Conservation (phyloP, 2,113 vertebrate genomes). For the Macaca nemestrina region DNA sequence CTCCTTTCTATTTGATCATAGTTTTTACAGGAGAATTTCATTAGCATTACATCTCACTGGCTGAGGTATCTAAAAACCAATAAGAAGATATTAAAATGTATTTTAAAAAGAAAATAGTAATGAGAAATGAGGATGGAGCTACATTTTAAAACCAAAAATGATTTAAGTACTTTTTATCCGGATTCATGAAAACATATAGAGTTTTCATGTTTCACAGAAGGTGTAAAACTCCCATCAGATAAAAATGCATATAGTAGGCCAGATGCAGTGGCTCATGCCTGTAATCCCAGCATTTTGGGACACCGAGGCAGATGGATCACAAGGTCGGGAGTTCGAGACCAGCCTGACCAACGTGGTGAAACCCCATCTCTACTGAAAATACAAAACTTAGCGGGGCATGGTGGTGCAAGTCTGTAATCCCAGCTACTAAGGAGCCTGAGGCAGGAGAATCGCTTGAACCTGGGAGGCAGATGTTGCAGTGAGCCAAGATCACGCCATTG, state of each 20-base stretch:
- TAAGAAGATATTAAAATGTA: neutral
- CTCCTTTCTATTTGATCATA: neutral
- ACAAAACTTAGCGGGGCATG: no score
- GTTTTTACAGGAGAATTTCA: neutral
- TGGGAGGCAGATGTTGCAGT: no score
- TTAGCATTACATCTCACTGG: neutral
- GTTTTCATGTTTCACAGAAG: neutral
- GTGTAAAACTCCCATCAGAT: neutral
- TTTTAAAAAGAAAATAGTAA: neutral
- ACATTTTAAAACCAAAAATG: neutral
- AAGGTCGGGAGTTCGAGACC: no score
- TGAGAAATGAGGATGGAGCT: neutral
- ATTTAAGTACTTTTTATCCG: neutral
- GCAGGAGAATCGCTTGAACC: no score
- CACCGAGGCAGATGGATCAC: no score
- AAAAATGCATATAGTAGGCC: neutral
- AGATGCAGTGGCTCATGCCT: no score
- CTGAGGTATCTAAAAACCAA: neutral
- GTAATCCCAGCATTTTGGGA: no score
- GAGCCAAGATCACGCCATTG: no score
- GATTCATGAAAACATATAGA: neutral
- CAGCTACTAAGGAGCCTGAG: no score
- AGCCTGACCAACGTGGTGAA: no score
- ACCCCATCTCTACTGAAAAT: no score
- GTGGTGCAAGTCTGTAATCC: no score